Base-by-base conservation (phyloP, 2,888 invertebrate genomes). In the Eulithis testata region DNA sequence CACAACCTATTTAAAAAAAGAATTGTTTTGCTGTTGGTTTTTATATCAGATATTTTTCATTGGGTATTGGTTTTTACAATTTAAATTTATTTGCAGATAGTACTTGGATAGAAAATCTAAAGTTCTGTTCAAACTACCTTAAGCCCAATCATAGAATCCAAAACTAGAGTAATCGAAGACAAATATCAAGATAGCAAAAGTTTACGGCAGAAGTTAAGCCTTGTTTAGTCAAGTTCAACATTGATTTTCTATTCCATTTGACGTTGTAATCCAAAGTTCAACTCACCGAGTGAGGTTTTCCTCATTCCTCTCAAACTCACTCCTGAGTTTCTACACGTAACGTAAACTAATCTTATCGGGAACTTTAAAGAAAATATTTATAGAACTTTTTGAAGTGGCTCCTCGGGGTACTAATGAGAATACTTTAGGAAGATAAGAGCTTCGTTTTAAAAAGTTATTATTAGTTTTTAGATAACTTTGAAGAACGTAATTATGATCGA, bases 341-440 rank as follows among this genome's bases (percentile, higher is more conserved):
- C 71, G 71, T 72, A 73, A 76, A 63, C 73, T 65, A 64, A 67
- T 63, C 64, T 61, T 75, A 76, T 74, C 78, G 72, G 65, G 7
- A 76, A 79, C 76, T 76, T 75, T 70, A 71, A 75, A 75, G 73
- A 67, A 72, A 70, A 72, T 66, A 73, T 72, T 72, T 69, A 66
- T 66, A 66, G 66, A 72, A 66, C 62, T 68, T 68, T 60, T 65
- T 59, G 63, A 69, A 69, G 66, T 66, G 66, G 58, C 63, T 63
- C 61, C 66, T 58, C 58, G 63, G 63, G 63, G 61, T 62, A 70
- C 65, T 73, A 73, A 73, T 72, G 72, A 70, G 73, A 65, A 68
- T 70, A 72, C 66, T 72, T 69, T 62, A 67, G 53, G 65, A 67
- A 71, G 73, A 72, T 73, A 71, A 73, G 47, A 65, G 65, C 47